A percentile compares a stretch with the other conserved stretches of the same genome.
Evolutionary conservation across 2,797 vertebrate species (phyloP).

Genomic region (Philypnodon macrostomus): DNA sequence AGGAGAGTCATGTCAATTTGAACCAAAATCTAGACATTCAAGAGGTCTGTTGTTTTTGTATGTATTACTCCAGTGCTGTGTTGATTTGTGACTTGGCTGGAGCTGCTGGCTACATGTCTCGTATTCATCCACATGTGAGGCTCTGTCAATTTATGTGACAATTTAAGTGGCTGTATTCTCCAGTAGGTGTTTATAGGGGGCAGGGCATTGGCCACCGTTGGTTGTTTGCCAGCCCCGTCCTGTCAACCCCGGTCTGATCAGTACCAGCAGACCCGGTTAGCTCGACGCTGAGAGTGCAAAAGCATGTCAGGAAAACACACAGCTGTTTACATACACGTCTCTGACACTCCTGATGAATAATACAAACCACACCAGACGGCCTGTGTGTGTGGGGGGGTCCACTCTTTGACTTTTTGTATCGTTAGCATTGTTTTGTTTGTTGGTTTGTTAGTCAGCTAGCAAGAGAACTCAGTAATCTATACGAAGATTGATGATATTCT

Average conservation of each 20-base stretch:
- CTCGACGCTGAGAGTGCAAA: constrained; percentile 94
- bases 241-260: constrained; percentile 90
- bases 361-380: constrained; percentile 70
- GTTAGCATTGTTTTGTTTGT: neutral
- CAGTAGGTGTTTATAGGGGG: constrained; percentile 17
- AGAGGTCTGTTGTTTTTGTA: constrained; percentile 60
- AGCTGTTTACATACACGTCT: constrained; percentile 92
- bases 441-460: neutral
- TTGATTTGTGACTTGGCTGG: constrained; percentile 60
- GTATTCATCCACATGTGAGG: constrained; percentile 40
- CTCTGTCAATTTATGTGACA: constrained; percentile 46
- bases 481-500: too few relatives aligned
- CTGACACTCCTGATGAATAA: constrained; percentile 79
- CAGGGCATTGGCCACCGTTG: constrained; percentile 26
- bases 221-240: constrained; percentile 81
- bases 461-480: too few relatives aligned
- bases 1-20: constrained; percentile 38
- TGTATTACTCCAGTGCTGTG: constrained; percentile 60
- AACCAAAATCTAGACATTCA: constrained; percentile 41
- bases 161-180: constrained; percentile 40
- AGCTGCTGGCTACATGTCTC: constrained; percentile 42
- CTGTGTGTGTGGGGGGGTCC: constrained; percentile 26
- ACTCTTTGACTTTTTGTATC: constrained; percentile 26
- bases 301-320: constrained; percentile 93
- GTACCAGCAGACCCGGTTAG: constrained; percentile 81